Percentiles rank a stretch among this genome's conserved stretches.
Conservation (phyloP, 2,797 vertebrate species). For the Enteromius paludinosus region DNA sequence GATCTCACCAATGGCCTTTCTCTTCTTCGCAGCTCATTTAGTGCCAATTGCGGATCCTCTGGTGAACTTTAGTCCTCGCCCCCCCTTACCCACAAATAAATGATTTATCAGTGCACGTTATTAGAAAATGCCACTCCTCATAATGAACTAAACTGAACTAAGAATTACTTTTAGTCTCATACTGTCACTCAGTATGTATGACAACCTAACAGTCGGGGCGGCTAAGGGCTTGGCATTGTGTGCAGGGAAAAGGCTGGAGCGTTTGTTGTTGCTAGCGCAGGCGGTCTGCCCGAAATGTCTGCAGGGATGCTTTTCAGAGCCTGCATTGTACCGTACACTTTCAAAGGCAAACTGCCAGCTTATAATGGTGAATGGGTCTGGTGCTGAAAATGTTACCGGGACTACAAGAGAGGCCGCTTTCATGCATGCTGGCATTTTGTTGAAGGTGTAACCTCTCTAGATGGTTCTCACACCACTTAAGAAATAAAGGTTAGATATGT, state of each 20-base stretch:
- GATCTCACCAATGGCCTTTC: constrained; percentile 50
- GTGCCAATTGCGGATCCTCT: constrained; percentile 54
- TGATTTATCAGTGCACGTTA: constrained; percentile 83
- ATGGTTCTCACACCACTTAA: constrained; percentile 8
- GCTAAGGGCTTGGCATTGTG: constrained; percentile 65
- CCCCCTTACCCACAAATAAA: constrained; percentile 79
- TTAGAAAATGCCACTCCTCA: constrained; percentile 80
- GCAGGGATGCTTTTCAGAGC: constrained; percentile 64
- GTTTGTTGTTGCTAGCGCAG: constrained; percentile 34
- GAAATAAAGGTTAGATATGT: constrained; percentile 3
- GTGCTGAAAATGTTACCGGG: constrained; percentile 20
- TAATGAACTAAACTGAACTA: constrained; percentile 72
- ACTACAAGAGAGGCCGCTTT: constrained; percentile 10
- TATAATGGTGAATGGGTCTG: constrained; percentile 33
- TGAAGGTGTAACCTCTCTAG: constrained; percentile 29
- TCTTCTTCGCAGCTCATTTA: constrained; percentile 65
- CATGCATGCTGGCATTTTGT: constrained; percentile 43
- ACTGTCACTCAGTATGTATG: constrained; percentile 76
- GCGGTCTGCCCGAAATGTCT: constrained; percentile 52
- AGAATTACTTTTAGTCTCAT: constrained; percentile 69
- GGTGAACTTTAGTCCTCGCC: constrained; percentile 62
- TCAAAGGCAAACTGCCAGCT: constrained; percentile 45
- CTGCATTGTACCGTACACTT: constrained; percentile 51
- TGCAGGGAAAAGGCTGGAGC: constrained; percentile 60
- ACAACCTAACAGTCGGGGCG: constrained; percentile 52